A percentile compares a stretch with the other conserved stretches of the same genome.
These are phyloP conservation scores for Eristalis arbustorum DNA, from an alignment of 2,888 invertebrate species.

Conservation along the genomic window DNA sequence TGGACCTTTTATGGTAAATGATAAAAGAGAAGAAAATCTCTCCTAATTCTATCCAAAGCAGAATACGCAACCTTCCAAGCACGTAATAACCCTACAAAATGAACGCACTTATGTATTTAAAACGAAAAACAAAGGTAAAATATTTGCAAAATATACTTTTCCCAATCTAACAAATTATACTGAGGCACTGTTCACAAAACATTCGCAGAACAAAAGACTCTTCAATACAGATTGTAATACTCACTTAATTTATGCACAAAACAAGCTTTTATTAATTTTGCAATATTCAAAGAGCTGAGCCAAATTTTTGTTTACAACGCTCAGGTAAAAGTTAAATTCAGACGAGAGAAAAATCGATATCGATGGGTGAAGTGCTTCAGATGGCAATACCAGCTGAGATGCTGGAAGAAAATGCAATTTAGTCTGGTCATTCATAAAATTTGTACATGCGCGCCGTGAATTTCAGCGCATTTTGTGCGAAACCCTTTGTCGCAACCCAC, in stretches of 20 bases:
- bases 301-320: slow-evolving; percentile 37
- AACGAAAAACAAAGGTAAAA: background rate
- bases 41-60: no score
- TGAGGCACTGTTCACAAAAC: background rate
- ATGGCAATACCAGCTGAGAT: slow-evolving; percentile 59
- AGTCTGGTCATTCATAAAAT: slow-evolving; percentile 54
- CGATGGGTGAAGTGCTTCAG: slow-evolving; percentile 11
- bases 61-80: no score
- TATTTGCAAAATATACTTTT: background rate
- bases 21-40: no score
- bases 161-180: background rate
- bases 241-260: background rate
- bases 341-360: slow-evolving; percentile 62
- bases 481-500: slow-evolving; percentile 1
- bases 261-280: background rate
- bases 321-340: slow-evolving; percentile 23
- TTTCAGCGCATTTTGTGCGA: background rate
- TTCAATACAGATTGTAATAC: background rate
- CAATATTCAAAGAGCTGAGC: background rate
- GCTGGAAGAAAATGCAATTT: slow-evolving; percentile 59
- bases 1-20: no score
- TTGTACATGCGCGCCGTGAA: slow-evolving; percentile 64
- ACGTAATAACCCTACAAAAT: no score
- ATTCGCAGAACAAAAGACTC: background rate
- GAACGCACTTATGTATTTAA: background rate